Conservation (phyloP, 2,888 invertebrate genomes). For the Latrodectus elegans region DNA sequence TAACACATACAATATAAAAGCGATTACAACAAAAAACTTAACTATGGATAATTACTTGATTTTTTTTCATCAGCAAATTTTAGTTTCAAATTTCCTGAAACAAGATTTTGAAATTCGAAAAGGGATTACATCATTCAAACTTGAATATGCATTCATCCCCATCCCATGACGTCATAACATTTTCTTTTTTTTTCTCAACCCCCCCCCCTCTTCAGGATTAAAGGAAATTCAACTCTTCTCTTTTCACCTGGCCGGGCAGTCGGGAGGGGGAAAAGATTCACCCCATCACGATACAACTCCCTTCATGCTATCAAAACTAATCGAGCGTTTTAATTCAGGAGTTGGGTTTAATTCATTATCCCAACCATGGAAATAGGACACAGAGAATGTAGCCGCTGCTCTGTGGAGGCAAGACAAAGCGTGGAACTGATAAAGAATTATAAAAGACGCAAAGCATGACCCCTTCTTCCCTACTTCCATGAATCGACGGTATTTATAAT, state of each 20-base stretch:
- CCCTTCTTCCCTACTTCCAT: not conserved
- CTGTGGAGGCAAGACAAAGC: slow-evolving; percentile 3
- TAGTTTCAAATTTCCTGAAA: no score
- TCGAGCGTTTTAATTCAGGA: slow-evolving; percentile 49
- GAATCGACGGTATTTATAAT: slow-evolving; percentile 52
- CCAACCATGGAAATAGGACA: slow-evolving; percentile 13
- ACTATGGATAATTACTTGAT: no score
- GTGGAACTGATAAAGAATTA: slow-evolving; percentile 54
- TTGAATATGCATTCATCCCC: not conserved
- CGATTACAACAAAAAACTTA: no score
- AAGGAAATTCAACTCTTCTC: not conserved
- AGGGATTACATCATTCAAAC: no score
- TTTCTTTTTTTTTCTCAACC: not conserved
- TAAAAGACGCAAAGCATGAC: slow-evolving; percentile 32
- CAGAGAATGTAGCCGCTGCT: slow-evolving; percentile 14
- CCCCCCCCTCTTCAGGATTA: not conserved
- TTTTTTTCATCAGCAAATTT: no score
- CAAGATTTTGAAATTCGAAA: no score
- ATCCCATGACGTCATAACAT: not conserved
- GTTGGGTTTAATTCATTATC: slow-evolving; percentile 55
- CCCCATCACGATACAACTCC: not conserved
- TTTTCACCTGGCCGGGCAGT: no score
- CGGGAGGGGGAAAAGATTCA: not conserved
- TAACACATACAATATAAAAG: no score
- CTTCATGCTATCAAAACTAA: slow-evolving; percentile 51